Conservation (phyloP, 2,113 vertebrate genomes). For the Amazona guildingii region DNA sequence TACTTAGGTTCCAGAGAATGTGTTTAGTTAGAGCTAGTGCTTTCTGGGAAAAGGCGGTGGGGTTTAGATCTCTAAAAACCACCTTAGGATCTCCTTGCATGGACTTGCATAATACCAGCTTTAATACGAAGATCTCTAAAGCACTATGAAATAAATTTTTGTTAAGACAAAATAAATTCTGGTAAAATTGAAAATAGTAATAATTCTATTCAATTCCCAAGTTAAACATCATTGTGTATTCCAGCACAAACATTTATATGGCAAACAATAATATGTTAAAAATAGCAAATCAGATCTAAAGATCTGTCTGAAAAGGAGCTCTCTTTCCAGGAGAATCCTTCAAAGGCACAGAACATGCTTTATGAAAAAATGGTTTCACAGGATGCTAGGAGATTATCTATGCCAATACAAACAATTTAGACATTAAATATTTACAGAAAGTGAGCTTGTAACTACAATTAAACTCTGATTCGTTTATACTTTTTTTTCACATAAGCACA, state of each 20-base stretch:
- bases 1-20: background rate
- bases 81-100: background rate
- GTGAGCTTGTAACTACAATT: background rate
- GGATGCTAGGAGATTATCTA: background rate
- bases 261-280: background rate
- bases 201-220: background rate
- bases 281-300: background rate
- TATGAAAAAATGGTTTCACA: background rate
- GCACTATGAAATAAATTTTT: background rate
- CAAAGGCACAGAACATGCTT: background rate
- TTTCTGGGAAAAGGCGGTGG: background rate
- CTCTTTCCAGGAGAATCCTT: background rate
- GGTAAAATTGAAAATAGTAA: background rate
- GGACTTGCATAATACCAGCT: background rate
- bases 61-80: background rate
- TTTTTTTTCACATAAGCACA: background rate
- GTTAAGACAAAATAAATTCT: background rate
- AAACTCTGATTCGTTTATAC: background rate
- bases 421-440: constrained; percentile 15
- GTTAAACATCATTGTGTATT: background rate
- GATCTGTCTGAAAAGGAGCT: background rate
- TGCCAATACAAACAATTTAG: background rate
- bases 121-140: background rate
- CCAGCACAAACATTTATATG: background rate
- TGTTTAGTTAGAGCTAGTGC: background rate